Evolutionary conservation across 2,797 vertebrate genomes (phyloP), one percentile per base, ranked within the genome.

Genomic region (Distichodus sexfasciatus): DNA sequence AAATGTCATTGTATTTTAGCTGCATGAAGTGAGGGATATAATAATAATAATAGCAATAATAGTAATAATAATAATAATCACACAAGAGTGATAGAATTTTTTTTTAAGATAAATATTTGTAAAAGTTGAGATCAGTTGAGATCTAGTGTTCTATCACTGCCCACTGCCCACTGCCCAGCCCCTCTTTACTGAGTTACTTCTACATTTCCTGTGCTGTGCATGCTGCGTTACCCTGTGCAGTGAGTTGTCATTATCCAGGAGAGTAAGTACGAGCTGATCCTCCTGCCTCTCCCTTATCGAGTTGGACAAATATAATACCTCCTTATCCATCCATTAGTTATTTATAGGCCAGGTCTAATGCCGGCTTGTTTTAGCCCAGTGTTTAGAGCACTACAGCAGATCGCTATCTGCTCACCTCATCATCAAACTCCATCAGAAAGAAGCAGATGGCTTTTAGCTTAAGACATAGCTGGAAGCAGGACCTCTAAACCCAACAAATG

Each of bases 231-330:
- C 86, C 84, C 86, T 83, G 84, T 84, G 80, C 81, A 88, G 86
- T 84, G 83, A 89, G 88, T 88, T 90, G 87, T 87, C 87, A 88
- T 88, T 90, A 90, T 91, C 87, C 87, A 82, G 86, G 81, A 87
- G 88, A 89, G 86, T 89, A 87, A 89, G 87, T 87, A 83, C 79
- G 85, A 81, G 87, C 88, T 89, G 89, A 90, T 90, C 87, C 88
- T 82, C 83, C 83, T 89, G 82, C 82, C 87, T 83, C 82, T 87
- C 83, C 88, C 90, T 90, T 91, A 89, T 89, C 90, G 88, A 89
- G 87, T 90, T 87, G 89, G 85, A 89, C 90, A 90, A 89, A 89
- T 90, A 91, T 90, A 90, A 90, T 90, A 86, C 85, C 80, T 86
- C 86, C 85, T 85, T 88, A 82, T n/a, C 83, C 64, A 87, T 88